These are phyloP conservation scores for Oncorhynchus clarkii DNA, from an alignment of 2,113 vertebrate genomes.

Conservation along the genomic window DNA sequence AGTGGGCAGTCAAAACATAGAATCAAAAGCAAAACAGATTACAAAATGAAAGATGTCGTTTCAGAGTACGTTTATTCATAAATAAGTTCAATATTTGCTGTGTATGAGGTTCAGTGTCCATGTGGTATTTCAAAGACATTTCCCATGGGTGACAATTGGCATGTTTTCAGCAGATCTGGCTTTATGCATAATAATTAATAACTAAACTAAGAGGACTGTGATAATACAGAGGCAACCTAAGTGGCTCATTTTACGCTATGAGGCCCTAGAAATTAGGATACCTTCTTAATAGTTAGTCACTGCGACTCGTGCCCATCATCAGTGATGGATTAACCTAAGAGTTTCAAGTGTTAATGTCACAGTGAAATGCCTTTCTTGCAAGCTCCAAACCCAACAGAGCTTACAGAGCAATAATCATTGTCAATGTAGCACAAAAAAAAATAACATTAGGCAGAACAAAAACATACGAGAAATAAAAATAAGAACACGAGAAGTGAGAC, in stretches of 20 bases:
- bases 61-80: background rate
- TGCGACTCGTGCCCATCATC: slow-evolving; percentile 69
- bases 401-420: too few species aligned
- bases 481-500: too few species aligned
- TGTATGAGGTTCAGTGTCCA: slow-evolving; percentile 6
- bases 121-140: slow-evolving; percentile 33
- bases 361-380: too few species aligned
- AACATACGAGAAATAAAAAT: too few species aligned
- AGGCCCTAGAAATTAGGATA: background rate
- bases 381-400: too few species aligned
- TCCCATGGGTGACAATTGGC: slow-evolving; percentile 58
- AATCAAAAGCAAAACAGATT: background rate
- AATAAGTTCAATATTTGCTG: slow-evolving; percentile 30
- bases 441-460: too few species aligned
- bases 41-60: background rate
- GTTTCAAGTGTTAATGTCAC: too few species aligned
- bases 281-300: slow-evolving; percentile 56
- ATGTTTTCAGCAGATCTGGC: slow-evolving; percentile 47
- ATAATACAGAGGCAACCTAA: too few species aligned
- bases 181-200: slow-evolving; percentile 70
- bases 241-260: background rate
- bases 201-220: slow-evolving; percentile 34
- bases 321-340: slow-evolving; percentile 67
- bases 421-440: too few species aligned
- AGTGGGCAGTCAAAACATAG: background rate